These are phyloP conservation scores for Phenganax marumi DNA, from an alignment of 92 coral and sea anemone species.

Conservation along the genomic window DNA sequence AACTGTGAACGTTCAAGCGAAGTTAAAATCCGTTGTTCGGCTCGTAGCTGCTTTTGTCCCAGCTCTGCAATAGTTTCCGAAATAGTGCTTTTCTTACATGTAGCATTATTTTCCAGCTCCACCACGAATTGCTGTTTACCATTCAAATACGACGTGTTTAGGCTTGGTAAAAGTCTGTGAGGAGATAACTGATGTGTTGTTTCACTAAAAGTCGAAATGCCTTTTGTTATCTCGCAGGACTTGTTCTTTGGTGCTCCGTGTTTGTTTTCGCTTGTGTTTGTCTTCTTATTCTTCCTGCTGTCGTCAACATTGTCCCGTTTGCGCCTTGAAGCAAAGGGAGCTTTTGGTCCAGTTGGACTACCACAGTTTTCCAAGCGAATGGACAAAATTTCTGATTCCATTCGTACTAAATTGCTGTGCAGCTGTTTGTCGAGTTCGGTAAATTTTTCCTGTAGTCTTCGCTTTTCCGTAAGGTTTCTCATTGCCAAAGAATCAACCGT, in stretches of 20 bases:
- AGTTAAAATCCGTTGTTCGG: slow-evolving; percentile 20
- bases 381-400: slow-evolving; percentile 75
- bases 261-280: background rate
- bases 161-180: background rate
- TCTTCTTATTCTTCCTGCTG: background rate
- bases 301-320: background rate
- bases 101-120: background rate
- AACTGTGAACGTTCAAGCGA: slow-evolving; percentile 16
- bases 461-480: slow-evolving; percentile 78
- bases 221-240: background rate
- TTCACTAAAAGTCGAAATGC: background rate
- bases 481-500: slow-evolving; percentile 59
- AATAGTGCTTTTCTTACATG: background rate
- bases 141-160: slow-evolving; percentile 1
- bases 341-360: background rate
- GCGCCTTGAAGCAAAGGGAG: background rate
- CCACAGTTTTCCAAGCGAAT: slow-evolving; percentile 29
- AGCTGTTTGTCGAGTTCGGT: slow-evolving; percentile 70
- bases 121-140: background rate
- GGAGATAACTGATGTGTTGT: background rate
- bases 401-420: slow-evolving; percentile 70
- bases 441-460: slow-evolving; percentile 68
- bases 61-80: slow-evolving; percentile 29
- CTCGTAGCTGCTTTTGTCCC: slow-evolving; percentile 12
- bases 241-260: background rate